Evolutionary conservation across 2,113 vertebrate species (phyloP), one percentile per base, ranked within the genome.

Genomic region (Cricetomys ansorgei): DNA sequence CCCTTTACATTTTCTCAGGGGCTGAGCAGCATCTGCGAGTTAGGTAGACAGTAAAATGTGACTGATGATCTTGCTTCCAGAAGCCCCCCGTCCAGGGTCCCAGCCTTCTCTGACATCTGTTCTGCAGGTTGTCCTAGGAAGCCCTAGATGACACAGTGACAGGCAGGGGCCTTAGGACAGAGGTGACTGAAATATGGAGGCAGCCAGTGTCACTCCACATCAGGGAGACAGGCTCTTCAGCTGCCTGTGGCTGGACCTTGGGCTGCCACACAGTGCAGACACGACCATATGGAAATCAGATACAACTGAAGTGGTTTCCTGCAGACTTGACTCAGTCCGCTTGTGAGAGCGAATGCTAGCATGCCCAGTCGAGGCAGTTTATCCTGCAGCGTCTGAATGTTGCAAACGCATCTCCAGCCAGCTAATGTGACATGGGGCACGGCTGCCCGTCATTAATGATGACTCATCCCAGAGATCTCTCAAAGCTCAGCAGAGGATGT

Each of bases 1-100:
- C 48, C 31, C 53, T 72, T 70, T 57, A 13, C 85, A 31, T 79
- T 95, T 94, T 55, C 55, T 62, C 27, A 37, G 91, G 57, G 85
- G n/a, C n/a, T 50, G 45, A 23, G 70, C 59, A 34, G 65, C 5
- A 21, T 67, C 48, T 53, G 34, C 13, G 2, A 34, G 7, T 88
- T 31, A 50, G 88, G 64, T 27, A 16, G 0, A 7, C 50, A 67
- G 85, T n/a, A 48, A 48, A 34, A 40, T 0, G 1, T 1, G 40
- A 15, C 27, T 53, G 50, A 53, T 88, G 0, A 0, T 34, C n/a
- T 76, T 25, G 65, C 19, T 84, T 17, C 15, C 37, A 17, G 85
- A 75, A 92, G 70, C 50, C 57, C 19, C 62, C 2, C 9, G 83
- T 72, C 40, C 55, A 31, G 45, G 43, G 10, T 59, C 40, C 45